These are phyloP conservation scores for Oopsacas minuta DNA, from an alignment of 37 sponge, comb jelly and placozoan genomes.

Conservation along the genomic window DNA sequence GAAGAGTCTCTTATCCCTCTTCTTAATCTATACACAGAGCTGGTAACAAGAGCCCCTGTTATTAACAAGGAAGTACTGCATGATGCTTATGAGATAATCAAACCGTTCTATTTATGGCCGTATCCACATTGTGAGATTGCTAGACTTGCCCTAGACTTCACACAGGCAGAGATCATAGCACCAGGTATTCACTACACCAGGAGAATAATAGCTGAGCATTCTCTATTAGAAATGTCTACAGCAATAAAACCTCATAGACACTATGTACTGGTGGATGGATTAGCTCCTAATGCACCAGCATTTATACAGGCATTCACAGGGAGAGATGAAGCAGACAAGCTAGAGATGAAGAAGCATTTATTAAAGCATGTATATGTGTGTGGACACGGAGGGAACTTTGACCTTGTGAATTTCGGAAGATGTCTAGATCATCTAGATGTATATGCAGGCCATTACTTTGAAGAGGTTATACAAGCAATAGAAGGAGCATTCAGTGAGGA, in stretches of 20 bases:
- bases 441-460: neutral
- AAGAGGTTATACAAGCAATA: neutral
- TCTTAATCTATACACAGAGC: neutral
- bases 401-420: neutral
- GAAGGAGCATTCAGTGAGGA: neutral
- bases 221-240: neutral
- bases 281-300: neutral
- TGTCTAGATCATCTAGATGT: neutral
- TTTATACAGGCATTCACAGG: neutral
- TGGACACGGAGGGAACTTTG: neutral
- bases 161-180: constrained; percentile 35
- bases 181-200: constrained; percentile 25
- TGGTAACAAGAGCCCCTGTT: neutral
- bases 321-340: neutral
- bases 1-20: neutral
- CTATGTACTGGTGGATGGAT: constrained; percentile 21
- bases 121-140: constrained; percentile 47
- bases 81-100: constrained; percentile 47
- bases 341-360: constrained; percentile 7
- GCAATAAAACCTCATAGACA: neutral
- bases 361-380: neutral
- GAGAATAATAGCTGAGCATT: constrained; percentile 17
- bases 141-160: constrained; percentile 39
- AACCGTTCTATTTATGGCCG: constrained; percentile 84
- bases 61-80: constrained; percentile 12